These are phyloP conservation scores for Lobophora halterata DNA, from an alignment of 2,888 invertebrate genomes.

Conservation along the genomic window DNA sequence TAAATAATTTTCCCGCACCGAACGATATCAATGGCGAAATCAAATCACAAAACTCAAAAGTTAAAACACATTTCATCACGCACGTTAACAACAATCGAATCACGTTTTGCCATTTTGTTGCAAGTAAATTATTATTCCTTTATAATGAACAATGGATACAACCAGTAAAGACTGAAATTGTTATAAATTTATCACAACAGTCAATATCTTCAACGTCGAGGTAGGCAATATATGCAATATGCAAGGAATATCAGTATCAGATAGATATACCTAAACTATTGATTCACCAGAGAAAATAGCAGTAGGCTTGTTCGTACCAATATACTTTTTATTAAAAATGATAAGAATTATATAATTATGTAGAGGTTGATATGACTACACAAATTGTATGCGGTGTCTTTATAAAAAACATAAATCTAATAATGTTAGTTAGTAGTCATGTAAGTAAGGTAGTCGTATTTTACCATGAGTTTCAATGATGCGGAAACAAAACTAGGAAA, in stretches of 20 bases:
- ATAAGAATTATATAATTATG: too few species aligned
- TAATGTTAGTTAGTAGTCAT: too few species aligned
- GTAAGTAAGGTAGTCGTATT: neutral
- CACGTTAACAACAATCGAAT: conserved; percentile 19
- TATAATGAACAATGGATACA: neutral
- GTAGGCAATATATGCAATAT: too few species aligned
- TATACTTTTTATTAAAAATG: too few species aligned
- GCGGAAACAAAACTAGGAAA: conserved; percentile 30
- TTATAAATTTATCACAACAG: too few species aligned
- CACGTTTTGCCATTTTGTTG: conserved; percentile 29
- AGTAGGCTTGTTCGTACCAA: too few species aligned
- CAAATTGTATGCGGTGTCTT: too few species aligned
- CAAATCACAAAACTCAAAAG: conserved; percentile 9
- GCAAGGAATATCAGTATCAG: too few species aligned
- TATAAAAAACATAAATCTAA: conserved; percentile 24
- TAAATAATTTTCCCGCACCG: conserved; percentile 2
- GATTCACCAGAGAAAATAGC: too few species aligned
- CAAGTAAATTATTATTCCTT: conserved; percentile 2
- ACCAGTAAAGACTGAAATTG: neutral
- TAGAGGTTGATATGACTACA: too few species aligned
- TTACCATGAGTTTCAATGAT: conserved; percentile 6
- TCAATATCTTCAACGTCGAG: too few species aligned
- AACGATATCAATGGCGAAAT: conserved; percentile 10
- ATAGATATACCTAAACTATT: too few species aligned
- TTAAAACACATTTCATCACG: conserved; percentile 21